Base-by-base conservation (phyloP, 2,888 invertebrate species). In the Micoletzkya japonica region DNA sequence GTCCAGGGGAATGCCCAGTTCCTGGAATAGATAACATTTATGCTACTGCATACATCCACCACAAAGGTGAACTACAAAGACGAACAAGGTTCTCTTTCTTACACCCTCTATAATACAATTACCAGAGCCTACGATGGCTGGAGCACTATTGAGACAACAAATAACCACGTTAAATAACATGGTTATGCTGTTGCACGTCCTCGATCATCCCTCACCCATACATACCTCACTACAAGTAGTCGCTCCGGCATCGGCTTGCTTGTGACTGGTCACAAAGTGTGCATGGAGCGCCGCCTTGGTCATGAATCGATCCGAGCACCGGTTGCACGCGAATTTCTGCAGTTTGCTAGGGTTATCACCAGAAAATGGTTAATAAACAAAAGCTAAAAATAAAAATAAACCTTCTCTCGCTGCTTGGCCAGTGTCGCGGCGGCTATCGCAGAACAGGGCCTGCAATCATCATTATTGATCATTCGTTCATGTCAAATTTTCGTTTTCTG, bases 401-500 rank as follows among this genome's bases (percentile, higher is more conserved):
- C 64, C 68, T 68, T 68, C 39, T 57, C 68, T 10, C 68, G 57
- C 49, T 58, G 39, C 44, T 49, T 68, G 34, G 17, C 36, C n/a
- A 68, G 3, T n/a, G 66, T 44, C 2, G 44, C 58, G 1, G 57
- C 44, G 2, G 57, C 26, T 2, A 24, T 17, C 24, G 68, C 24
- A 4, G 30, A 68, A 6, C 57, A 57, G 14, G 68, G 24, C 17
- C 68, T 68, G 68, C 44, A 66, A 66, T 52, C 52, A 14, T 52
- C 34, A 50, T 36, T 28, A 14, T 7, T 26, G 6, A 49, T n/a
- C n/a, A 50, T 39, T 24, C 37, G 24, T 26, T 37, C 24, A 24
- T 2, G 14, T 44, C 44, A 10, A 44, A 14, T 10, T 20, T 14
- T 44, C 10, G 10, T 14, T 10, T 44, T 14, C 44, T 20, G 10